phyloP scores from a whole-genome alignment of 1,140 invertebrate genomes.

The Cotesia typhae region DNA sequence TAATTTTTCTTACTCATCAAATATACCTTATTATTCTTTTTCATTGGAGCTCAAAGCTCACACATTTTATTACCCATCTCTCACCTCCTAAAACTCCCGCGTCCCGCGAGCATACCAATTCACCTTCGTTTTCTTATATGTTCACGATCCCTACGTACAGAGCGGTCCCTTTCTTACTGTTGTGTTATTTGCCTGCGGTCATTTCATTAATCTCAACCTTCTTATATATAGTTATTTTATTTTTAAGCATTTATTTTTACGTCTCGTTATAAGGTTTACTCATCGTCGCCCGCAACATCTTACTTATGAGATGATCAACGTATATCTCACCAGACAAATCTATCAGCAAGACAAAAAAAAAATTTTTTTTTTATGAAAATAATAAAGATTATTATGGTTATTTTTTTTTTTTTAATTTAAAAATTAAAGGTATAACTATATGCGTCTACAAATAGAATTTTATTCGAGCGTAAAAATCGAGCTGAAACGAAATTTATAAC shows the following conservation, averaged over 20 bases:
- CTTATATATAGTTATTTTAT: conserved; percentile 44
- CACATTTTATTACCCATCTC: conserved; percentile 9
- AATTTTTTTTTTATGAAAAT: no score
- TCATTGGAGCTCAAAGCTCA: conserved; percentile 5
- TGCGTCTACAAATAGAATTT: neutral
- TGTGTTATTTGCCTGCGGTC: conserved; percentile 49
- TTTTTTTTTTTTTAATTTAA: no score
- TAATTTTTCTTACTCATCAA: conserved; percentile 24
- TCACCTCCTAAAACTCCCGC: conserved; percentile 17
- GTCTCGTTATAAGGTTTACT: conserved; percentile 53
- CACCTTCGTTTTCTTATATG: conserved; percentile 17
- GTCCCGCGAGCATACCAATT: conserved; percentile 25
- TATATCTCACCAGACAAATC: neutral
- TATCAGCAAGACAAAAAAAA: neutral
- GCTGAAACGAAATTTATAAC: conserved; percentile 26
- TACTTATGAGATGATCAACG: neutral
- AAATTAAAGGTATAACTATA: no score
- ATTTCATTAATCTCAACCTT: conserved; percentile 66
- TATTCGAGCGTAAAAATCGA: conserved; percentile 31
- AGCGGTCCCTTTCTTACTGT: conserved; percentile 55
- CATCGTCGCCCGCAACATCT: conserved; percentile 21
- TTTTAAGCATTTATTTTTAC: conserved; percentile 59
- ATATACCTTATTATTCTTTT: conserved; percentile 23
- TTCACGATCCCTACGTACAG: conserved; percentile 1
- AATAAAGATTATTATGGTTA: no score